Base-by-base conservation (phyloP, 2,797 vertebrate genomes). In the Pachyuromys duprasi region DNA sequence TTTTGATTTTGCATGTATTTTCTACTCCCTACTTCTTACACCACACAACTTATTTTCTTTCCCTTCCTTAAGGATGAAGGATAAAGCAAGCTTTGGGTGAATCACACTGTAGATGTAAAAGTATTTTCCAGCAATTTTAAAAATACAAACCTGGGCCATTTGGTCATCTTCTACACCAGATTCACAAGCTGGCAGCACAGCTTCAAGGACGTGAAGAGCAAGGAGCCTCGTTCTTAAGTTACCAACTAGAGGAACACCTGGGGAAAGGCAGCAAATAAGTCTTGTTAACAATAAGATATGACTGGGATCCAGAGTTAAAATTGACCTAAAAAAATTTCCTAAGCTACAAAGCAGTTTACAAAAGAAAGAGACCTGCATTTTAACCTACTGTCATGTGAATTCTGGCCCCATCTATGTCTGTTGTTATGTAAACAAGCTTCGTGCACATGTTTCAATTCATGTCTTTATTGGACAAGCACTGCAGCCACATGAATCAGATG, bases 151-250 rank as follows among this genome's bases (percentile, higher is more conserved):
- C 99, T 99, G 99, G 45, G 99, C 99, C 99, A 99, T 99, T 26
- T 99, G 99, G 97, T 99, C 99, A 91, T 99, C 99, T 98, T 99
- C 99, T 88, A 99, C 99, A 0, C 98, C 99, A 75, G 99, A 99
- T 98, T 99, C 99, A 92, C 99, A 99, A 88, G 99, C 99, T 31
- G 99, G 99, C 62, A 99, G 98, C 14, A 99, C 99, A 31, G 99
- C 99, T 97, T 99, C 99, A 91, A 99, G 97, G 8, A 99, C 99
- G 0, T 99, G 99, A 79, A 99, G 99, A 0, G 99, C 99, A 1
- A 99, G 98, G 65, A 99, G 99, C 9, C 99, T 99, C 0, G 99
- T 99, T 97, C 99, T 99, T 98, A 99, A 94, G 98, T 99, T 99
- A 63, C 99, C 99, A 98, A 99, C 99, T 90, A 99, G 98, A 83